Evolutionary conservation across 2,888 invertebrate genomes (phyloP).

Genomic region (Ophion ventricosus): DNA sequence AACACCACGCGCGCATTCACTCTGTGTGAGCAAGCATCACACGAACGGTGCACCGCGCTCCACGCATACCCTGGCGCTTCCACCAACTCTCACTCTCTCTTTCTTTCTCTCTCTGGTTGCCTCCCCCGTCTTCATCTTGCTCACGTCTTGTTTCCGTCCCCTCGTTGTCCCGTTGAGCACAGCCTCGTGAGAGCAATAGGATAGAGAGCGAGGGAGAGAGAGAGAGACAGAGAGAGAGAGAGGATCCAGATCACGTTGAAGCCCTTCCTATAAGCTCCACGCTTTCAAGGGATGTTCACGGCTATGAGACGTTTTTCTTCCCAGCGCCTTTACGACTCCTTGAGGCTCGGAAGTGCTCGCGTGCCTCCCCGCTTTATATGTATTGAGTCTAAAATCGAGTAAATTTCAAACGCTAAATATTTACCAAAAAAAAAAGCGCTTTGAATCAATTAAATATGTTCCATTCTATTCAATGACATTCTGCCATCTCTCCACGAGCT

Average conservation of each 20-base stretch:
- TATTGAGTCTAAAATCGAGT: too few species aligned
- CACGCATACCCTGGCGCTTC: conserved; percentile 57
- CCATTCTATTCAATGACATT: too few species aligned
- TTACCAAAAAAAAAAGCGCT: too few species aligned
- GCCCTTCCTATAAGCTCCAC: conserved; percentile 22
- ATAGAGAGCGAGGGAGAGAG: background rate
- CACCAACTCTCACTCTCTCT: conserved; percentile 31
- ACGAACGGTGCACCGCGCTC: conserved; percentile 44
- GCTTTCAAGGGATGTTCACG: conserved; percentile 27
- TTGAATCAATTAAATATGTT: too few species aligned
- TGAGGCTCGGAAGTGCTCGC: background rate
- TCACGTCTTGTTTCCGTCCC: conserved; percentile 16
- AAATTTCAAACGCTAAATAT: too few species aligned
- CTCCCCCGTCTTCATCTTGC: background rate
- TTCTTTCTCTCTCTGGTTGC: conserved; percentile 9
- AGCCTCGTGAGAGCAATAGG: conserved; percentile 9
- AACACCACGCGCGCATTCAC: conserved; percentile 42
- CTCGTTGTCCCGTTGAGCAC: conserved; percentile 13
- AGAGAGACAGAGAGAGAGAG: background rate
- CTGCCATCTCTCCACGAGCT: too few species aligned
- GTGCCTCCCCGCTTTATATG: background rate
- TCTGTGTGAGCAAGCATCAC: conserved; percentile 48
- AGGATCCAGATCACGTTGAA: conserved; percentile 18
- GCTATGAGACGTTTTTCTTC: conserved; percentile 36
- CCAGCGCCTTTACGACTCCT: conserved; percentile 10